Conservation (phyloP, 30 jellyfish, hydroid and myxozoan genomes). For the Turritopsis rubra region DNA sequence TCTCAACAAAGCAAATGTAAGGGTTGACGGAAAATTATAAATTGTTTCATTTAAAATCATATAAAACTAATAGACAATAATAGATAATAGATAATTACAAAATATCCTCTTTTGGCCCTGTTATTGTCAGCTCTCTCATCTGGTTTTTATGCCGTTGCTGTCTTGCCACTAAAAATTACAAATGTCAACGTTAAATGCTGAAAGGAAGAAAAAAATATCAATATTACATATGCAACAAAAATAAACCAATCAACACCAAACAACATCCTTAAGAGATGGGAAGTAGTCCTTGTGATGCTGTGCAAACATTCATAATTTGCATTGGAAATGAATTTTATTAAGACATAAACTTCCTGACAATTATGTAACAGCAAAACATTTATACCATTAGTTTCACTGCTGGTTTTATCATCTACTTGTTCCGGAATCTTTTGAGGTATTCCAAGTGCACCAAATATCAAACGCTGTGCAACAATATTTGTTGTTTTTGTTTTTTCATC, state of each 20-base stretch:
- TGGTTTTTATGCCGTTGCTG: neutral
- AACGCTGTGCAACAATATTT: conserved; percentile 62
- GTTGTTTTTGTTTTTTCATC: conserved; percentile 46
- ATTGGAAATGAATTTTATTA: too few species aligned
- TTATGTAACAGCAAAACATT: neutral
- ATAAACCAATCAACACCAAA: too few species aligned
- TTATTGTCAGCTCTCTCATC: conserved; percentile 11
- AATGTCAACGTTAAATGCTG: too few species aligned
- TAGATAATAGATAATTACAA: neutral
- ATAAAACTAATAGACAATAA: too few species aligned
- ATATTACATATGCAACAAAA: too few species aligned
- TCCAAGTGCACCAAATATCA: conserved; percentile 74
- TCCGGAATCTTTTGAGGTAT: conserved; percentile 23
- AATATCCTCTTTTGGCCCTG: neutral
- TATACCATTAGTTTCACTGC: conserved; percentile 47
- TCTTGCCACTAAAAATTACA: conserved; percentile 1
- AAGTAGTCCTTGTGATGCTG: too few species aligned
- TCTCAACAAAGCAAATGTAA: neutral
- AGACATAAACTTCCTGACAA: neutral
- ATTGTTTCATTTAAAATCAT: too few species aligned
- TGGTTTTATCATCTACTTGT: conserved; percentile 34
- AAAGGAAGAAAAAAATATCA: too few species aligned
- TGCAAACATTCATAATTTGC: too few species aligned
- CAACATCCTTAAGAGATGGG: too few species aligned
- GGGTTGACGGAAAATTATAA: too few species aligned